Conservation (phyloP, 2,888 invertebrate genomes). For the Orthosia incerta region DNA sequence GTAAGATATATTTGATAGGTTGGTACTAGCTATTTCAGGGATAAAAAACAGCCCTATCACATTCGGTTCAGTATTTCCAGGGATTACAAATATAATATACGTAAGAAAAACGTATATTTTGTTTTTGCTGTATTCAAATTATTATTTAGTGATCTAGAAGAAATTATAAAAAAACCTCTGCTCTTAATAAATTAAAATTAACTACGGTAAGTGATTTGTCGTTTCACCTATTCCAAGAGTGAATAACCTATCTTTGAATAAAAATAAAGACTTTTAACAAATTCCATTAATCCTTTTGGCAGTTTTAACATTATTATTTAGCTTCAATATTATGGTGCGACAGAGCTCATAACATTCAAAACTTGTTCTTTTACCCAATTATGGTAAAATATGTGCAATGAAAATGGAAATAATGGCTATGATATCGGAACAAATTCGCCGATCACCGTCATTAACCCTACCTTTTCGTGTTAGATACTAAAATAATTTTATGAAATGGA, state of each 20-base stretch:
- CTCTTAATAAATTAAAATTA: constrained; percentile 38
- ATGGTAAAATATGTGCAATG: constrained; percentile 36
- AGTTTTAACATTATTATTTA: constrained; percentile 30
- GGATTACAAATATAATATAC: too few species aligned
- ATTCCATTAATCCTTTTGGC: constrained; percentile 25
- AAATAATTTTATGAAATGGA: constrained; percentile 2
- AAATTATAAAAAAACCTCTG: constrained; percentile 7
- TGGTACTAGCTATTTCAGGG: too few species aligned
- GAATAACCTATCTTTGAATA: constrained; percentile 46
- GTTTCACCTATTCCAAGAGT: constrained; percentile 30
- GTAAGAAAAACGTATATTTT: too few species aligned
- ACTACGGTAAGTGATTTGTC: constrained; percentile 43
- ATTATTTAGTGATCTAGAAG: constrained; percentile 1
- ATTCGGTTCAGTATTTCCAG: too few species aligned
- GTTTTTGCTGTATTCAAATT: too few species aligned
- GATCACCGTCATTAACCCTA: constrained; percentile 36
- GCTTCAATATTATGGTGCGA: constrained; percentile 33
- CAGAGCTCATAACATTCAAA: constrained; percentile 39
- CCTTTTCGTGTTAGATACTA: constrained; percentile 45
- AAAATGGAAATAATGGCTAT: constrained; percentile 44
- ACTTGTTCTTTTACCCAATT: constrained; percentile 45
- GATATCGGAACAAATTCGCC: constrained; percentile 29
- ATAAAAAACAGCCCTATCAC: too few species aligned
- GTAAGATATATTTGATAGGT: too few species aligned
- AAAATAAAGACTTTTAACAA: constrained; percentile 24